Evolutionary conservation across 2,113 vertebrate species (phyloP).

Genomic region (Aegotheles bennettii): DNA sequence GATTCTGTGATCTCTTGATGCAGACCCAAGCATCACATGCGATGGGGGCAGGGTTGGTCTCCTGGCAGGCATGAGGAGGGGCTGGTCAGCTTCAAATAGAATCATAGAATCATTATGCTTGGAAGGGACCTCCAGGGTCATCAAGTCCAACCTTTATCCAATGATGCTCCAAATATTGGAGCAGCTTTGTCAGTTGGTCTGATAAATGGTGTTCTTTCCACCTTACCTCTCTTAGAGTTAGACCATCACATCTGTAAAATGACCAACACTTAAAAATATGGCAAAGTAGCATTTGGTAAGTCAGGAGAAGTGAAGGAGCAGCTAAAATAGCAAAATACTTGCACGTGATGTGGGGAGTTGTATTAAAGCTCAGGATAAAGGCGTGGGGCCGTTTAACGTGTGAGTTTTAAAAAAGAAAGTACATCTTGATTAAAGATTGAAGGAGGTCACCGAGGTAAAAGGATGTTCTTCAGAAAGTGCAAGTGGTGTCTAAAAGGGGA

Average conservation of each 20-base stretch:
- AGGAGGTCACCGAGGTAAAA: background rate
- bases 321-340: background rate
- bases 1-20: background rate
- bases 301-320: background rate
- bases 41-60: background rate
- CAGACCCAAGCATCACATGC: rapidly evolving
- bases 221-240: background rate
- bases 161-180: too few species aligned
- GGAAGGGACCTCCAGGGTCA: too few species aligned
- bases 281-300: background rate
- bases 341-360: background rate
- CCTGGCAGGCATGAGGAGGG: background rate
- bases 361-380: background rate
- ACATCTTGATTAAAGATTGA: background rate
- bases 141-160: too few species aligned
- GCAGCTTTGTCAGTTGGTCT: background rate
- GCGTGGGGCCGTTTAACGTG: background rate
- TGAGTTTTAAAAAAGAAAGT: background rate
- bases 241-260: rapidly evolving
- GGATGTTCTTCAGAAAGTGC: background rate
- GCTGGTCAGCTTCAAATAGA: background rate
- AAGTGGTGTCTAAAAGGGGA: background rate
- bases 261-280: background rate
- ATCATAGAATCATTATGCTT: too few species aligned
- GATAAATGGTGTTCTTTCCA: background rate